phyloP scores from a whole-genome alignment of 2,797 vertebrate genomes.

The Lates japonicus region DNA sequence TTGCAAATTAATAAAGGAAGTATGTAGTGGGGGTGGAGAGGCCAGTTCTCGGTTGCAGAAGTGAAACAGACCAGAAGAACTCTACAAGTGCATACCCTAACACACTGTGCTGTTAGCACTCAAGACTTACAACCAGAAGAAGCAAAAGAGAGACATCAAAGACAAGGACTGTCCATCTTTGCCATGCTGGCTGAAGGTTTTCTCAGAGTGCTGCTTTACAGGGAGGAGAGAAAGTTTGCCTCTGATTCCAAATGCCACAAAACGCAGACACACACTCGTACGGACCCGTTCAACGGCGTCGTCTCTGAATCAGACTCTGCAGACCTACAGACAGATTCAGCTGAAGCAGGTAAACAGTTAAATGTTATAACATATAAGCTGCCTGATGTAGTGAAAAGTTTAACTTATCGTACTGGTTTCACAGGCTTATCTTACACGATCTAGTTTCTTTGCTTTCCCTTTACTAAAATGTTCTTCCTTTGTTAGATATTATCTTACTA shows the following conservation, averaged over 20 bases:
- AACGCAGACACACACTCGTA: background rate
- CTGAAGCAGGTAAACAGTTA: constrained; percentile 64
- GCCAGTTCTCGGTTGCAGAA: constrained; percentile 67
- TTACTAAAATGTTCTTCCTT: constrained; percentile 11
- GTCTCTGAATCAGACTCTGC: background rate
- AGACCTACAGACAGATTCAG: background rate
- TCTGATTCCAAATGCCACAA: constrained; percentile 33
- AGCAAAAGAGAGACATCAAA: background rate
- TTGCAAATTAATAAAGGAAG: constrained; percentile 69
- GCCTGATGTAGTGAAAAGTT: background rate
- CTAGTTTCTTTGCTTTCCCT: background rate
- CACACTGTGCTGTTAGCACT: background rate
- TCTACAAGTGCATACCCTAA: background rate
- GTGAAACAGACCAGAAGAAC: constrained; percentile 69
- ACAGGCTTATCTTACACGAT: background rate
- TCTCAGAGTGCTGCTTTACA: constrained; percentile 70
- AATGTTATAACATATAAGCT: background rate
- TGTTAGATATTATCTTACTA: background rate
- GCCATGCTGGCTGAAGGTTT: constrained; percentile 80
- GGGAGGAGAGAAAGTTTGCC: constrained; percentile 58
- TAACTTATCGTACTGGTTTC: background rate
- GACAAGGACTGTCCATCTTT: background rate
- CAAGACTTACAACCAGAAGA: background rate
- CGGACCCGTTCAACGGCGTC: background rate
- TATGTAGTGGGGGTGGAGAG: constrained; percentile 41